phyloP scores from a whole-genome alignment of 2,113 vertebrate genomes.

The Erinaceus europaeus region DNA sequence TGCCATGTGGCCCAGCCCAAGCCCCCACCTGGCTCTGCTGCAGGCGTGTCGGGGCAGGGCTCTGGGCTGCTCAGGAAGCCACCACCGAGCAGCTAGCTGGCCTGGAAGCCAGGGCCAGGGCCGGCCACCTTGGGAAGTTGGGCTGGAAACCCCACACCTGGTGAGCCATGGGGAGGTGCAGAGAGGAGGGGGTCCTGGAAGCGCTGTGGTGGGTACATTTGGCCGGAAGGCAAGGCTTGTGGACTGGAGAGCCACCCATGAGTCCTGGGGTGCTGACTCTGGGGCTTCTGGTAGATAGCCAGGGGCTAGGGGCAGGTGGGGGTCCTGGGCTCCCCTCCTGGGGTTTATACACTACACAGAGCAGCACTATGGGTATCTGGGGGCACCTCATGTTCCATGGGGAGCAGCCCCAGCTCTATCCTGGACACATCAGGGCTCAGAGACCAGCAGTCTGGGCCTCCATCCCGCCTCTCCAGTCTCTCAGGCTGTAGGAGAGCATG shows the following conservation, averaged over 20 bases:
- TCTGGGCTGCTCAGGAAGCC: background rate
- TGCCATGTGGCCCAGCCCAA: background rate
- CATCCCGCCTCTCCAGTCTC: too few relatives aligned
- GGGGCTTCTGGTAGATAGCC: too few relatives aligned
- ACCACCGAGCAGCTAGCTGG: conserved; percentile 16
- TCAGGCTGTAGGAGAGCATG: background rate
- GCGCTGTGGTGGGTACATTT: background rate
- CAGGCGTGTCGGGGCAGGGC: conserved; percentile 33
- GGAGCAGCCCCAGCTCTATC: background rate
- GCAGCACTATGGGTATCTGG: too few relatives aligned
- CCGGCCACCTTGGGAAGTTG: background rate
- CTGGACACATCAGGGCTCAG: background rate
- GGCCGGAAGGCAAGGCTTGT: background rate
- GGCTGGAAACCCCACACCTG: background rate
- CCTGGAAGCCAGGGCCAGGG: background rate
- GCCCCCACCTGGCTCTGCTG: background rate
- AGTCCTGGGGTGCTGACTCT: background rate
- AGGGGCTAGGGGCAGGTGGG: too few relatives aligned
- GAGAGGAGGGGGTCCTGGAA: fast-evolving
- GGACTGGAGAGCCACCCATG: fast-evolving
- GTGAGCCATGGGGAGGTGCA: background rate
- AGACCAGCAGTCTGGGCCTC: too few relatives aligned
- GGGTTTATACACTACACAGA: too few relatives aligned
- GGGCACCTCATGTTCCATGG: fast-evolving
- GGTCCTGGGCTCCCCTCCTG: too few relatives aligned